These are phyloP conservation scores for Megalurothrips usitatus DNA, from an alignment of 2,888 invertebrate genomes.

Conservation along the genomic window DNA sequence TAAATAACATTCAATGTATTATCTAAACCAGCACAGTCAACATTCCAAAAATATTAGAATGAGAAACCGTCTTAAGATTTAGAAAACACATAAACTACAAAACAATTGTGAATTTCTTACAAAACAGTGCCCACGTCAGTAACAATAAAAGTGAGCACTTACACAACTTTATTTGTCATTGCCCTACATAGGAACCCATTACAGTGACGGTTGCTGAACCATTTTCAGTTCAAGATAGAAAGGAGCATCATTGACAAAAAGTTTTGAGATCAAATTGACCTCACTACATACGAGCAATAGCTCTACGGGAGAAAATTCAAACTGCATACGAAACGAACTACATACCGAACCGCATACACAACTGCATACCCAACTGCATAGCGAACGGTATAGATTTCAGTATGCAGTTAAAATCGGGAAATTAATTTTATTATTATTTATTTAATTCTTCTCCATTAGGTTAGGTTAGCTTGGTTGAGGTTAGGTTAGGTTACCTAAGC, in stretches of 20 bases:
- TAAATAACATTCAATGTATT: neutral
- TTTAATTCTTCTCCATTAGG: too few relatives aligned
- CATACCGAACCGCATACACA: too few relatives aligned
- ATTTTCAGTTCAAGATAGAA: neutral
- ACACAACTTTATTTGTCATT: neutral
- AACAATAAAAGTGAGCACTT: neutral
- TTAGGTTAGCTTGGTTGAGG: too few relatives aligned
- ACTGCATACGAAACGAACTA: too few relatives aligned
- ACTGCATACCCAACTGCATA: too few relatives aligned
- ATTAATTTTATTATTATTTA: too few relatives aligned
- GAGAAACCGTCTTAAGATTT: neutral
- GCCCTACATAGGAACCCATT: neutral
- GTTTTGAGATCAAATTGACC: neutral
- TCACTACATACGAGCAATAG: too few relatives aligned
- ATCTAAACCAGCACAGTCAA: neutral
- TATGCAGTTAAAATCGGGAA: too few relatives aligned
- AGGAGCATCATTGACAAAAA: neutral
- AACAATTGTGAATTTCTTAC: neutral
- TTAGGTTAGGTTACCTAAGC: too few relatives aligned
- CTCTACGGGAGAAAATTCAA: too few relatives aligned
- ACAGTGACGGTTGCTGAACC: neutral
- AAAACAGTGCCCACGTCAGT: neutral
- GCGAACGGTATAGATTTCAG: too few relatives aligned
- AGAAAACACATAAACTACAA: neutral
- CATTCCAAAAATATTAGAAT: too few relatives aligned